Percentiles rank a stretch among this genome's conserved stretches.
These are phyloP conservation scores for Oryctes rhinoceros DNA, from an alignment of 1,140 invertebrate species.

Conservation along the genomic window DNA sequence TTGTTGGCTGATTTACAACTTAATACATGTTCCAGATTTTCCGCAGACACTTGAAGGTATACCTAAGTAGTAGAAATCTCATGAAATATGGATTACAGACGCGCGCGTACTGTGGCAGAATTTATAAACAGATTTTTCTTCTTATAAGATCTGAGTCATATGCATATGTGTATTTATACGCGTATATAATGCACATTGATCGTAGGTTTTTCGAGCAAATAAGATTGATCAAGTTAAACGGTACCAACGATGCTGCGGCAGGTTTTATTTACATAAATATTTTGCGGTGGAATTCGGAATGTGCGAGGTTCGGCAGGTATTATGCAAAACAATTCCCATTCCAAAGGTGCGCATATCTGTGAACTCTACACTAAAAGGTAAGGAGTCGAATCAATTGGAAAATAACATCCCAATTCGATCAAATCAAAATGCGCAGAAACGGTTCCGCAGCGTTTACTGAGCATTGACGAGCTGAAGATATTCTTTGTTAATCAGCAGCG, in stretches of 20 bases:
- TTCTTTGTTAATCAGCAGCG: too few species aligned
- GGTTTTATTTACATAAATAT: conserved; percentile 15
- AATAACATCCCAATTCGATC: too few species aligned
- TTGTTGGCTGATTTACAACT: conserved; percentile 25
- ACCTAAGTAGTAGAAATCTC: conserved; percentile 21
- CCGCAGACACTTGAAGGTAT: conserved; percentile 4
- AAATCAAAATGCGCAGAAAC: too few species aligned
- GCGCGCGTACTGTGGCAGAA: background rate
- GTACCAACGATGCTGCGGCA: background rate
- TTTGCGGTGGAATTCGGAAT: background rate
- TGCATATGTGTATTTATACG: background rate
- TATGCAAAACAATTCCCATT: too few species aligned
- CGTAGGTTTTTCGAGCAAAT: background rate
- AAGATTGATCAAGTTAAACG: background rate
- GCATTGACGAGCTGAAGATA: too few species aligned
- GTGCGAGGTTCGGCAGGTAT: background rate
- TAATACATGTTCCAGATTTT: conserved; percentile 28
- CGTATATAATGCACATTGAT: conserved; percentile 10
- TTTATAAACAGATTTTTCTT: conserved; percentile 29
- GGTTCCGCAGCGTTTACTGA: too few species aligned
- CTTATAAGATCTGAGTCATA: background rate
- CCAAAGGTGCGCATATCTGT: too few species aligned
- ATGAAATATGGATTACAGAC: conserved; percentile 19
- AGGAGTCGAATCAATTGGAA: too few species aligned
- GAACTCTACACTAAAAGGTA: too few species aligned